A percentile compares a stretch with the other conserved stretches of the same genome.
Conservation (phyloP, 2,888 invertebrate genomes). For the Pachydiplax longipennis region DNA sequence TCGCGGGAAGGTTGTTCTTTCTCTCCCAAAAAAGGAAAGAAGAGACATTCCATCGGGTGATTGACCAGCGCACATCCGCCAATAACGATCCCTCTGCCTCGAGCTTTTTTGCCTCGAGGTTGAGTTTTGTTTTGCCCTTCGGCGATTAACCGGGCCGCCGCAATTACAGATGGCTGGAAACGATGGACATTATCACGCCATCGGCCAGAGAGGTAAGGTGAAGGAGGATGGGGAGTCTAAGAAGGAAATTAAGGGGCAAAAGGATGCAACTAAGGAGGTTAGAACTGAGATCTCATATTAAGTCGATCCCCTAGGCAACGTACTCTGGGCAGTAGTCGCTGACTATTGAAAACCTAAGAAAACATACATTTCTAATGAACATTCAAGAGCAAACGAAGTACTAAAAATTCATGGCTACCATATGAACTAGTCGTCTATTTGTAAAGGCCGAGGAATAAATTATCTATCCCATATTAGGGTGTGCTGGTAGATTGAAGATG, state of each 20-base stretch:
- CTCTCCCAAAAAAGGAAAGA: background rate
- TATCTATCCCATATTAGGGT: no score
- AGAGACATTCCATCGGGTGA: conserved; percentile 1
- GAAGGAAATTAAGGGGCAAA: background rate
- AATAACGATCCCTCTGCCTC: background rate
- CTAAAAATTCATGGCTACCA: no score
- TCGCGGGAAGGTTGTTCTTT: background rate
- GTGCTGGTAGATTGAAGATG: no score
- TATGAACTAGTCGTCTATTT: no score
- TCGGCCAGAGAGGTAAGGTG: background rate
- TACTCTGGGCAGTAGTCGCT: no score
- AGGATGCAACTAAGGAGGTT: background rate
- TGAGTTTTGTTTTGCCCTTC: background rate
- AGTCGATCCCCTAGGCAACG: no score
- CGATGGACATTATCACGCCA: conserved; percentile 30
- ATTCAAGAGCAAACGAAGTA: no score
- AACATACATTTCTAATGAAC: no score
- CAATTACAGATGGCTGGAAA: conserved; percentile 13
- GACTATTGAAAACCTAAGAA: no score
- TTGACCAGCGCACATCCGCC: background rate
- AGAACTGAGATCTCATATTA: no score
- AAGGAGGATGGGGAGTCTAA: background rate
- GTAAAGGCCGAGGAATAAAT: no score
- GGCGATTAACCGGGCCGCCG: background rate
- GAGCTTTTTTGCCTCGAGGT: background rate